phyloP scores from a whole-genome alignment of 1,140 invertebrate genomes.

The Lysiphlebus fabarum region DNA sequence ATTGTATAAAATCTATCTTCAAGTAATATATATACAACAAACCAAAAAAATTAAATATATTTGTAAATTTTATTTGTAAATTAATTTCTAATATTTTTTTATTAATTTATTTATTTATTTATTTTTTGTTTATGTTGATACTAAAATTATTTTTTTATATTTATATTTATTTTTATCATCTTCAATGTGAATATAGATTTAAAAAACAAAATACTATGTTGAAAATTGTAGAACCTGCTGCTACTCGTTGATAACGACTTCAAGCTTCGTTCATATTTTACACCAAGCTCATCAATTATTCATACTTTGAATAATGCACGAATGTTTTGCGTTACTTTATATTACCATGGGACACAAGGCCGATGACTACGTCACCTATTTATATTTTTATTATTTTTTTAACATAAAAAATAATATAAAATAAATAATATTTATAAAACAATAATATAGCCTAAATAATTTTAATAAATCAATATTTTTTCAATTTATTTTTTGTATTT shows the following conservation, averaged over 20 bases:
- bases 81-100: too few species aligned
- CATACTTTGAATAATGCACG: conserved; percentile 53
- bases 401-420: not conserved
- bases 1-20: too few species aligned
- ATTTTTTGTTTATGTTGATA: not conserved
- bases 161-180: not conserved
- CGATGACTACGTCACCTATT: not conserved
- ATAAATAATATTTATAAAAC: too few species aligned
- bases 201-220: not conserved
- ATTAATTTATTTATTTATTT: too few species aligned
- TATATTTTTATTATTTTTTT: conserved; percentile 10
- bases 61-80: too few species aligned
- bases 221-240: conserved; percentile 21
- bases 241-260: conserved; percentile 52
- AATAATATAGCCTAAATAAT: too few species aligned
- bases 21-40: too few species aligned
- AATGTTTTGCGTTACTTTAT: conserved; percentile 51
- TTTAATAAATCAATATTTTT: too few species aligned
- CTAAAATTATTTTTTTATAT: not conserved
- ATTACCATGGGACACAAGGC: conserved; percentile 24
- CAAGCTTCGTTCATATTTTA: conserved; percentile 50
- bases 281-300: conserved; percentile 52
- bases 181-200: not conserved
- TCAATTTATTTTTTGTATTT: too few species aligned
- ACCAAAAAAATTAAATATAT: too few species aligned